Conservation (phyloP, 2,888 invertebrate genomes). For the Lepidochrysops patricia region DNA sequence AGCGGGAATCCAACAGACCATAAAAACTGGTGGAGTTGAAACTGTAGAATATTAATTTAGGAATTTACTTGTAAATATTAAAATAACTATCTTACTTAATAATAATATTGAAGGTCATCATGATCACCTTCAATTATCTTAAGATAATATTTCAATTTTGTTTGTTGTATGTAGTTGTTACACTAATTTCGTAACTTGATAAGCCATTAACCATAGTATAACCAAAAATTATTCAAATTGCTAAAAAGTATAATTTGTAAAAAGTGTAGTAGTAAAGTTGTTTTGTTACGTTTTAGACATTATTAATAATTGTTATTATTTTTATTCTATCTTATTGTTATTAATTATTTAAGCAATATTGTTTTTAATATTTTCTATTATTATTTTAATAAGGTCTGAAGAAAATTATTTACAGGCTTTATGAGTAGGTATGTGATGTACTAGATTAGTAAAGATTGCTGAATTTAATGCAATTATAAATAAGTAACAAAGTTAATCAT, state of each 20-base stretch:
- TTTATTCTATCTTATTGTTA: background rate
- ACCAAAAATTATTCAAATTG: background rate
- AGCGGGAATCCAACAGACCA: slow-evolving; percentile 53
- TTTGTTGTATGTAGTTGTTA: background rate
- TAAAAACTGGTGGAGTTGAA: slow-evolving; percentile 52
- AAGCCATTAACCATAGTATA: slow-evolving; percentile 5
- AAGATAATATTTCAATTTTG: too few relatives aligned
- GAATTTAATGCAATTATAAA: too few relatives aligned
- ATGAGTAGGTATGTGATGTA: too few relatives aligned
- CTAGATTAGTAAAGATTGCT: too few relatives aligned
- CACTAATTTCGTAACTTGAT: background rate
- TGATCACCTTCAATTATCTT: too few relatives aligned
- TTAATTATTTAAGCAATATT: background rate
- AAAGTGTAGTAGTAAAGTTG: background rate
- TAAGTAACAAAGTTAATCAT: too few relatives aligned
- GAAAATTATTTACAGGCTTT: too few relatives aligned
- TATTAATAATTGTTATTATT: background rate
- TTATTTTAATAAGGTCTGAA: too few relatives aligned
- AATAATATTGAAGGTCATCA: too few relatives aligned
- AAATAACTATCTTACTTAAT: too few relatives aligned
- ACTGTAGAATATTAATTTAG: slow-evolving; percentile 43
- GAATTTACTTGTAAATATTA: background rate
- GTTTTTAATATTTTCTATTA: too few relatives aligned
- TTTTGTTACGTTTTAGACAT: too few relatives aligned
- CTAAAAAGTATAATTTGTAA: background rate